phyloP scores from a whole-genome alignment of 2,113 vertebrate genomes.

The Caretta caretta region DNA sequence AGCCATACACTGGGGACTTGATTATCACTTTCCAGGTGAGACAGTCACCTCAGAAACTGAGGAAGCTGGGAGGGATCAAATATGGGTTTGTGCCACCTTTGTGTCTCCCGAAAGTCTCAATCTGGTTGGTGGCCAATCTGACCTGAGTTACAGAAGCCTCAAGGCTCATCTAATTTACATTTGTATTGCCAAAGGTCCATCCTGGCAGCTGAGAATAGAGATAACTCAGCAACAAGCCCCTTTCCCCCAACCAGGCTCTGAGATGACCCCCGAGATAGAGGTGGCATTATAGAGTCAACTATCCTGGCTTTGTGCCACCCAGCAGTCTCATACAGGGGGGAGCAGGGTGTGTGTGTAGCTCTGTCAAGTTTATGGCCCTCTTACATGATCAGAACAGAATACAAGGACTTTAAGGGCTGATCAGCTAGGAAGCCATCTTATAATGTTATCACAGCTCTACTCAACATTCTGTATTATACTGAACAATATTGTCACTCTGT shows the following conservation, averaged over 20 bases:
- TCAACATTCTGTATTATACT: not conserved
- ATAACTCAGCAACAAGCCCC: constrained; percentile 20
- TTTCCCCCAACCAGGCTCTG: not conserved
- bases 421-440: not conserved
- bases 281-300: not conserved
- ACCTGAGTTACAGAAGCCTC: not conserved
- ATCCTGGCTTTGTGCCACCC: not conserved
- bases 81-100: constrained; percentile 18
- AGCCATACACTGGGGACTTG: not conserved
- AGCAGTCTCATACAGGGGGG: not conserved
- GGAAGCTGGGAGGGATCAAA: not conserved
- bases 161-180: constrained; percentile 47
- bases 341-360: not conserved
- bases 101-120: constrained; percentile 22
- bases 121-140: not conserved
- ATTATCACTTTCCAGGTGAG: constrained; percentile 33
- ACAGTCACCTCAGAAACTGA: not conserved
- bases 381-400: not conserved
- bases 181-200: constrained; percentile 28
- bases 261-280: not conserved
- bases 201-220: constrained; percentile 26
- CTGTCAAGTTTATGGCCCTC: not conserved
- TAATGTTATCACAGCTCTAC: fast-evolving
- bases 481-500: not conserved
- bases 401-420: not conserved